Base-by-base conservation (phyloP, 2,888 invertebrate species). In the Schrankia costaestrigalis region DNA sequence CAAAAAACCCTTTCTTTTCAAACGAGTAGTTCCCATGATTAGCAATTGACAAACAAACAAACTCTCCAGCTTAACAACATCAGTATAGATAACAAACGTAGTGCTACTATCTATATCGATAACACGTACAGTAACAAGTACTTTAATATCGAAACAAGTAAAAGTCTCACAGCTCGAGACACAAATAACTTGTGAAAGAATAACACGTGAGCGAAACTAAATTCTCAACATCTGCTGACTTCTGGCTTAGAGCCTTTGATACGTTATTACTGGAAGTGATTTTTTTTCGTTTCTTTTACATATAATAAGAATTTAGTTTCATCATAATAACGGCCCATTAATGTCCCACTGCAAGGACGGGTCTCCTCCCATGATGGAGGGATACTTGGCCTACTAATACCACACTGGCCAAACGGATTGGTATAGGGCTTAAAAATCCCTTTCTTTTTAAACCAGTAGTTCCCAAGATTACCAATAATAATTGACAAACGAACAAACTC, bases 141-240 rank as follows among this genome's bases (percentile, higher is more conserved):
- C 40, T 46, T 43, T 51, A 43, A 54, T 57, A 54, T 55, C 40
- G 29, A 38, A 54, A 43, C 42, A 46, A 48, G 36, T 45, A 24
- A 31, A 56, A 56, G 35, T 41, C 38, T 39, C 33, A 23, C 27
- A 32, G 36, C 32, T 33, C 51, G 47, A 59, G 69, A 67, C 67
- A 73, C 68, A 71, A 78, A 80, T 76, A 78, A 76, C 71, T 71
- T 61, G 56, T 47, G 60, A 71, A 72, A 70, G 74, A 75, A 80
- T 76, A 78, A 77, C 78, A 76, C 72, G 73, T 67, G 76, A 59
- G 61, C 63, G 44, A 66, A 78, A 78, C 77, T 77, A 70, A 75
- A 79, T 71, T 80, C 74, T 62, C 67, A 64, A 74, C 78, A 80
- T 71, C 76, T 78, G 79, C 68, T 66, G 54, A 67, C 53, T 66